Conservation (phyloP, 2,888 invertebrate genomes). For the Barypeithes pellucidus region DNA sequence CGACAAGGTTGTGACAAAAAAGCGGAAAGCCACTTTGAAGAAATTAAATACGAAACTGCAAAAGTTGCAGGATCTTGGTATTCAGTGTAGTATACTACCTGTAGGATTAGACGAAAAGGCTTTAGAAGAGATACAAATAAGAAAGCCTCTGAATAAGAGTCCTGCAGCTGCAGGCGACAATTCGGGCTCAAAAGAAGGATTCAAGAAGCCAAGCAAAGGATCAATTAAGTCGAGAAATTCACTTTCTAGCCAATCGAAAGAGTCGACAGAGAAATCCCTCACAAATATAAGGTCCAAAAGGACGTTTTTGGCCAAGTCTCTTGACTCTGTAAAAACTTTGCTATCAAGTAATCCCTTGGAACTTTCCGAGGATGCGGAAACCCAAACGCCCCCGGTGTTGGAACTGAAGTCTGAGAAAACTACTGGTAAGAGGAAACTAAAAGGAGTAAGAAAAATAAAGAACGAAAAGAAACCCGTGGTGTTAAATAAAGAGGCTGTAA, state of each 20-base stretch:
- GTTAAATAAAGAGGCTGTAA: constrained; percentile 54
- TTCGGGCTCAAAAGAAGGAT: constrained; percentile 24
- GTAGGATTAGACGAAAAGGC: constrained; percentile 69
- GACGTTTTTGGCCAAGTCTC: constrained; percentile 49
- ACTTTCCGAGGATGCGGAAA: constrained; percentile 33
- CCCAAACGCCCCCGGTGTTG: constrained; percentile 14
- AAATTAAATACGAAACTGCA: constrained; percentile 71
- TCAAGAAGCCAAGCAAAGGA: constrained; percentile 41
- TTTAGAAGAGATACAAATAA: neutral
- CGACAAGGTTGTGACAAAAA: constrained; percentile 30
- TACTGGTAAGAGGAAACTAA: constrained; percentile 31
- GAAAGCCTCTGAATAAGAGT: neutral
- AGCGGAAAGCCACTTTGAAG: constrained; percentile 35
- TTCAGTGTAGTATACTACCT: constrained; percentile 73
- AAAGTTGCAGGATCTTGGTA: constrained; percentile 72
- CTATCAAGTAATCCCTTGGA: constrained; percentile 23
- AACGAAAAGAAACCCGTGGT: constrained; percentile 44
- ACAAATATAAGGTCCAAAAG: constrained; percentile 23
- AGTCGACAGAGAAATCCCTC: neutral
- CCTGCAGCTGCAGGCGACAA: neutral
- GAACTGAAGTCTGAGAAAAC: constrained; percentile 22
- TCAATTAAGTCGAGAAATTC: constrained; percentile 36
- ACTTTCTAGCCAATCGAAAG: neutral
- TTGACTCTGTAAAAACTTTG: constrained; percentile 52
- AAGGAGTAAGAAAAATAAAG: constrained; percentile 37